Base-by-base conservation (phyloP, 2,113 vertebrate genomes). In the Urocitellus parryii region DNA sequence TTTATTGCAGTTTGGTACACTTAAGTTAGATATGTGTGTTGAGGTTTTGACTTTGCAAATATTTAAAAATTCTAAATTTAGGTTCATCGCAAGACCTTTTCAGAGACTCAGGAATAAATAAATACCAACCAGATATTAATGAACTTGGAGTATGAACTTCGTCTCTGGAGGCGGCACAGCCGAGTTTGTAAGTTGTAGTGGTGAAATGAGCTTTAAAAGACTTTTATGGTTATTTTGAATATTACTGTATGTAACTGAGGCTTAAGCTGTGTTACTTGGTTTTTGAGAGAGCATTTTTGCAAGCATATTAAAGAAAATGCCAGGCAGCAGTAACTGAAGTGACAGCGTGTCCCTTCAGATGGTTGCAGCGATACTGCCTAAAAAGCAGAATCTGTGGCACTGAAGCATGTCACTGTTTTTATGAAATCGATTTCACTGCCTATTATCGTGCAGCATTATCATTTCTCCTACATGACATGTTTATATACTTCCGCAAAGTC, bases 11-110 rank as follows among this genome's bases (percentile, higher is more conserved):
- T 90, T 83, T 73, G 42, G 20, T 27, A 42, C 34, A 73, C 25
- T 90, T 48, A 67, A 78, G 42, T 77, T 88, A 80, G 67, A 85
- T 85, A 14, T 58, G 65, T 73, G 63, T 61, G 27, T 85, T 7
- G n/a, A 88, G 42, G 14, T 76, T 94, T 96, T 88, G 61, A 89
- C 90, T 84, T 90, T 51, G 72, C 63, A 93, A 65, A 78, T 95
- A 85, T 88, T 95, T 85, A 53, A 93, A 91, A 85, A 72, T 88
- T 93, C 79, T 88, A 81, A 93, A 85, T 88, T 70, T 58, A 95
- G 37, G 42, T 58, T 76, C 34, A 85, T 81, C 42, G 89, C 39
- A 85, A 81, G 56, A 67, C 18, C 58, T 95, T 81, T 88, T 56
- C 82, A 61, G 87, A 68, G 61, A 37, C 42, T 81, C 24, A 53